A percentile compares a stretch with the other conserved stretches of the same genome.
These are phyloP conservation scores for Parazoanthus darwini DNA, from an alignment of 92 coral and sea anemone genomes.

Conservation along the genomic window DNA sequence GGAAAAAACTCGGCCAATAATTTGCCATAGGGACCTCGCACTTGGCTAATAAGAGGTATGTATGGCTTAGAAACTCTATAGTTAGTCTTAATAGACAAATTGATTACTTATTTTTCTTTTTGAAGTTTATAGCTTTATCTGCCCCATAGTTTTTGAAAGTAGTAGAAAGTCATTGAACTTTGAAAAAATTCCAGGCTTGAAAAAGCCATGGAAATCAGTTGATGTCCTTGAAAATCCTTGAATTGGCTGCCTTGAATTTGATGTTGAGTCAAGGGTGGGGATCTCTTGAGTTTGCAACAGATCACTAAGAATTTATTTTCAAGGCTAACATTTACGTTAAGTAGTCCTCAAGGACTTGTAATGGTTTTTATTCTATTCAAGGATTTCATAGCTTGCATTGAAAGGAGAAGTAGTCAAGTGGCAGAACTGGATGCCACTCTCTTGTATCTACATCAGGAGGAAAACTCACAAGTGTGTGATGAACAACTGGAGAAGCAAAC, in stretches of 20 bases:
- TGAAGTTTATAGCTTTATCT: no score
- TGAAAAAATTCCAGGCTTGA: not conserved
- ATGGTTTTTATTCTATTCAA: not conserved
- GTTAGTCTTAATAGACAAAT: no score
- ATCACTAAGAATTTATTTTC: no score
- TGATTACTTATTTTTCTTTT: no score
- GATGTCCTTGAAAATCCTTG: not conserved
- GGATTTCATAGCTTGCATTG: conserved; percentile 18
- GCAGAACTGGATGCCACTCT: conserved; percentile 30
- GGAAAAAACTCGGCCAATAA: no score
- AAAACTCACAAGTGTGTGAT: not conserved
- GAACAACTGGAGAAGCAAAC: conserved; percentile 8
- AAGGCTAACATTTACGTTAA: no score
- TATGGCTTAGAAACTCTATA: no score
- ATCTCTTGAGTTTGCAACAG: no score
- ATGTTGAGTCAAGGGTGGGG: no score
- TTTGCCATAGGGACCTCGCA: no score
- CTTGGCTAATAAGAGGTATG: no score
- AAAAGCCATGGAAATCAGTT: not conserved
- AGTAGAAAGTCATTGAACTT: conserved; percentile 30
- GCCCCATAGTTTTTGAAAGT: no score
- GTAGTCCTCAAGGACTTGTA: not conserved
- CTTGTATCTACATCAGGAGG: conserved; percentile 21
- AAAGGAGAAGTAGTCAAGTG: conserved; percentile 16
- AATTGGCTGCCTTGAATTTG: not conserved